These are phyloP conservation scores for Eulemur albifrons DNA, from an alignment of 2,797 vertebrate genomes.

Conservation along the genomic window DNA sequence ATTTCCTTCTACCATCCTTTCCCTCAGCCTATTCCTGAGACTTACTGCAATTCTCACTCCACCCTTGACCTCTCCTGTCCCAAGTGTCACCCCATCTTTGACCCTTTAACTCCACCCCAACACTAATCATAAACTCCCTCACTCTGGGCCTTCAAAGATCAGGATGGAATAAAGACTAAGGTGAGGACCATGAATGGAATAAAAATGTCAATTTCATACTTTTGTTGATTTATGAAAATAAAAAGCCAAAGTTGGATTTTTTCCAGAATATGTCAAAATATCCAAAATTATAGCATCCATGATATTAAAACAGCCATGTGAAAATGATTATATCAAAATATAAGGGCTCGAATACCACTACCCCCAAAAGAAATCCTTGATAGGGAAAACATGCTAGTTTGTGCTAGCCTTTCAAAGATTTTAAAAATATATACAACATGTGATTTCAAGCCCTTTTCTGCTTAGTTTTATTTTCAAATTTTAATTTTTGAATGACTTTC, in stretches of 20 bases:
- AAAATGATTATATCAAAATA: not conserved
- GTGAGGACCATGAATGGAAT: not conserved
- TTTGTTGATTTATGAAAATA: not conserved
- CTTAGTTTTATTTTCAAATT: not conserved
- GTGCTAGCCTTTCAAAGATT: not conserved
- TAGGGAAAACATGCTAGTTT: not conserved
- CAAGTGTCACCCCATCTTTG: not conserved
- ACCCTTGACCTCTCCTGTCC: not conserved
- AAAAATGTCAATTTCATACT: not conserved
- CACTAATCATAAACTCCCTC: not conserved
- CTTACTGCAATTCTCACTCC: not conserved
- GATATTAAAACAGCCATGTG: not conserved
- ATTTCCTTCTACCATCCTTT: not conserved
- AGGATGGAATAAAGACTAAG: not conserved
- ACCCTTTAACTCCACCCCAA: not conserved
- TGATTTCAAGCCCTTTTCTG: not conserved
- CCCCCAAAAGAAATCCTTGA: not conserved
- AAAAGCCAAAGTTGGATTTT: not conserved
- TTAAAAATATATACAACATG: not conserved
- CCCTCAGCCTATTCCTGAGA: not conserved
- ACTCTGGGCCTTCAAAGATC: not conserved
- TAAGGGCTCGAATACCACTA: not conserved
- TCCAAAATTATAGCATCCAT: not conserved
- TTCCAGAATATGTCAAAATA: not conserved
- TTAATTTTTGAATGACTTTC: conserved; percentile 47